Evolutionary conservation across 2,888 invertebrate species (phyloP).

Genomic region (Saturnia japonica): DNA sequence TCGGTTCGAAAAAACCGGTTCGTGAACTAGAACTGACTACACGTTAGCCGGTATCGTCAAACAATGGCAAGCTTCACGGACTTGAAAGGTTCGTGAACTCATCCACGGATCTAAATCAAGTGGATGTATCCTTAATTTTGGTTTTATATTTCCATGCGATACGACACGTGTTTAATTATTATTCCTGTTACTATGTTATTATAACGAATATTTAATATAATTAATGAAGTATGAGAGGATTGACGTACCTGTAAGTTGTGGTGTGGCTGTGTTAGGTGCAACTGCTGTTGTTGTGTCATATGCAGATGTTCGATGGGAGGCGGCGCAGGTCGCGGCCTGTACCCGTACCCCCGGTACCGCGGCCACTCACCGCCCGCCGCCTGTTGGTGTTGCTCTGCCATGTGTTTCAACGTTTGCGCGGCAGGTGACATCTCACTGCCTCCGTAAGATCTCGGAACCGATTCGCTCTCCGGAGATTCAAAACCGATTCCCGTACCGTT

Average conservation of each 20-base stretch:
- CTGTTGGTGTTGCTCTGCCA: constrained; percentile 98
- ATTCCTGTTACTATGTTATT: too few species aligned
- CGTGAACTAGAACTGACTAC: too few species aligned
- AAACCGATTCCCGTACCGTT: constrained; percentile 58
- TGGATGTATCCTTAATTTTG: not conserved
- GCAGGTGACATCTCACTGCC: constrained; percentile 92
- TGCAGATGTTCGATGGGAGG: constrained; percentile 83
- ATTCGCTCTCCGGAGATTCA: constrained; percentile 76
- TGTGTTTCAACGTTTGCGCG: constrained; percentile 96
- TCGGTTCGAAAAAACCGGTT: not conserved
- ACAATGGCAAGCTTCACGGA: too few species aligned
- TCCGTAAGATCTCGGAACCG: constrained; percentile 73
- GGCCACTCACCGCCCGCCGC: constrained; percentile 82
- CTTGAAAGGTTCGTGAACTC: too few species aligned
- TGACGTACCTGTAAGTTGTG: constrained; percentile 88
- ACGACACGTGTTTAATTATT: not conserved
- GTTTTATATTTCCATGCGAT: not conserved
- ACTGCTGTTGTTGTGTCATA: constrained; percentile 93
- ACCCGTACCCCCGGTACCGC: constrained; percentile 80
- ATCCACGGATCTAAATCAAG: not conserved
- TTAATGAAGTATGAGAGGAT: not conserved
- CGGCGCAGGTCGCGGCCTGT: constrained; percentile 70
- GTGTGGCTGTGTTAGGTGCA: constrained; percentile 91
- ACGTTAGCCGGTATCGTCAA: too few species aligned
- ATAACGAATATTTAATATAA: not conserved